These are phyloP conservation scores for Meloidogyne floridensis DNA, from an alignment of 1,140 invertebrate species.

Conservation along the genomic window DNA sequence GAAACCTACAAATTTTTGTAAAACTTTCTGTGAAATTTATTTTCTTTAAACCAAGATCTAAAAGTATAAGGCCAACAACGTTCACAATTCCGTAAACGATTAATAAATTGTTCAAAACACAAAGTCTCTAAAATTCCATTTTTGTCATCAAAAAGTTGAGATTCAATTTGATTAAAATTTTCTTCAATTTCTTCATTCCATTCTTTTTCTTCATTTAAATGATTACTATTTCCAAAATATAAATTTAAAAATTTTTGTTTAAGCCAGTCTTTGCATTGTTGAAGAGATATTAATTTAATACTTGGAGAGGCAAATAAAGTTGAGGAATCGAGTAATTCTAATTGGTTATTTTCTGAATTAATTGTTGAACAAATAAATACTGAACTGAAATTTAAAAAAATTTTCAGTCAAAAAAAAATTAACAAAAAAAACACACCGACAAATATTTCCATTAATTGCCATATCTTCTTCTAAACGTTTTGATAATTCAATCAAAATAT, in stretches of 20 bases:
- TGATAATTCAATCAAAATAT: conserved; percentile 1
- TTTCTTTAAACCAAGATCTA: conserved; percentile 24
- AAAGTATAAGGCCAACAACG: conserved; percentile 33
- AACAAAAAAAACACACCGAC: conserved; percentile 17
- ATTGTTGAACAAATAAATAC: conserved; percentile 4
- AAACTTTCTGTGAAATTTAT: background rate
- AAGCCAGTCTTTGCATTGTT: conserved; percentile 14
- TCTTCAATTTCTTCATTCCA: background rate
- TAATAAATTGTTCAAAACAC: conserved; percentile 35
- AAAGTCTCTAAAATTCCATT: conserved; percentile 31
- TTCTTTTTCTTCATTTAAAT: conserved; percentile 11
- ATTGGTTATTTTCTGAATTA: conserved; percentile 1
- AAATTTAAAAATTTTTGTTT: conserved; percentile 11
- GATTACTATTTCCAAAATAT: background rate
- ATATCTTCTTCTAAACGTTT: conserved; percentile 13
- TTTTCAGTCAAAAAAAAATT: background rate
- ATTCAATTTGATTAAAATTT: conserved; percentile 25
- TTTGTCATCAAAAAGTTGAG: conserved; percentile 33
- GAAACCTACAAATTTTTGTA: conserved; percentile 25
- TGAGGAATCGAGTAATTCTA: conserved; percentile 2
- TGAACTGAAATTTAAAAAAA: conserved; percentile 9
- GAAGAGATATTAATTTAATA: conserved; percentile 6
- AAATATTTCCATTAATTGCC: conserved; percentile 23
- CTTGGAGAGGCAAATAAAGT: conserved; percentile 23
- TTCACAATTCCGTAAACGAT: conserved; percentile 15